These are phyloP conservation scores for Bombus ignitus DNA, from an alignment of 1,140 invertebrate species.

Conservation along the genomic window DNA sequence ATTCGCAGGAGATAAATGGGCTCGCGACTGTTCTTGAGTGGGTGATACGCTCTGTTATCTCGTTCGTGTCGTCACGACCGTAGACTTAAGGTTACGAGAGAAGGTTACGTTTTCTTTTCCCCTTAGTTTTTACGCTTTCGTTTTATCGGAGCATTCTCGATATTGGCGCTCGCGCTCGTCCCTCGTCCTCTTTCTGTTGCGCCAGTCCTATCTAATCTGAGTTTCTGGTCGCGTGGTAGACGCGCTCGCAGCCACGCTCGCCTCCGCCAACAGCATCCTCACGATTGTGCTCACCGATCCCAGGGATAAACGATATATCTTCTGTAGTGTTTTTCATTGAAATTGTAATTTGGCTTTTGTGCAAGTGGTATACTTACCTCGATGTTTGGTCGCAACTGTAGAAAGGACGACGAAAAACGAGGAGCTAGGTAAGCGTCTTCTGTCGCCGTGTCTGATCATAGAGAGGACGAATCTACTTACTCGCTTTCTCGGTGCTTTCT, in stretches of 20 bases:
- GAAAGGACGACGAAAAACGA: not conserved
- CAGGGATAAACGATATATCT: not conserved
- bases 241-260: not conserved
- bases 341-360: not conserved
- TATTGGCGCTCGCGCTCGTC: not conserved
- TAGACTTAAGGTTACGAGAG: slow-evolving; percentile 58
- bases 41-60: slow-evolving; percentile 47
- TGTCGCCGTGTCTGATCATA: not conserved
- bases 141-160: slow-evolving; percentile 46
- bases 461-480: not conserved
- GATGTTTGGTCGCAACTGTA: not conserved
- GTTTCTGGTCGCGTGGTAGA: slow-evolving; percentile 34
- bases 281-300: not conserved
- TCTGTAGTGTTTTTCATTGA: not conserved
- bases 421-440: not conserved
- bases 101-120: slow-evolving; percentile 63
- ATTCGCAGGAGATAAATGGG: slow-evolving; percentile 13
- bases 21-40: slow-evolving; percentile 28
- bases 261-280: slow-evolving; percentile 8
- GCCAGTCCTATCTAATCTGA: slow-evolving; percentile 40
- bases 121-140: slow-evolving; percentile 50
- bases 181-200: slow-evolving; percentile 17
- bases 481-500: too few species aligned
- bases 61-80: slow-evolving; percentile 54
- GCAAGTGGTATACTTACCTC: not conserved